These are phyloP conservation scores for Pachymerium ferrugineum DNA, from an alignment of 2,888 invertebrate species.

Conservation along the genomic window DNA sequence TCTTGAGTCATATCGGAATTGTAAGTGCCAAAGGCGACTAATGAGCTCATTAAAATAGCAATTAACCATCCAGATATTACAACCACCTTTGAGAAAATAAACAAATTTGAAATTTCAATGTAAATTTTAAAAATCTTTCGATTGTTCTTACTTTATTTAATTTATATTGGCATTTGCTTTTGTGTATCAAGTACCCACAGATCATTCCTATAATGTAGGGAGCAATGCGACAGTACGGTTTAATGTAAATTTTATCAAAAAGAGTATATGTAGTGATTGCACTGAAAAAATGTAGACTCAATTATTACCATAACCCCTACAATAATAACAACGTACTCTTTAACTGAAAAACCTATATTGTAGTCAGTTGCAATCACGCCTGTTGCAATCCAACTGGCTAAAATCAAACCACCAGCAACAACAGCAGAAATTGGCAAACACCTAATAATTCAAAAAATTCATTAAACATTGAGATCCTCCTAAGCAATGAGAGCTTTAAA, in stretches of 20 bases:
- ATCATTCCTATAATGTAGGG: constrained; percentile 73
- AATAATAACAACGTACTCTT: background rate
- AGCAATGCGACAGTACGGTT: constrained; percentile 75
- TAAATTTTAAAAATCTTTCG: background rate
- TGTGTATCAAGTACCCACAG: constrained; percentile 66
- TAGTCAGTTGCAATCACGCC: background rate
- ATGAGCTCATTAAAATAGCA: background rate
- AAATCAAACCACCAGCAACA: background rate
- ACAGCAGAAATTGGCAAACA: background rate
- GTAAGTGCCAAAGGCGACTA: background rate
- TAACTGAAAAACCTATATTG: background rate
- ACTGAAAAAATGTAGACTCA: too few relatives aligned
- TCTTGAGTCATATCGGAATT: background rate
- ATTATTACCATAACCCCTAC: background rate
- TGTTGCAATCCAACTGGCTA: background rate
- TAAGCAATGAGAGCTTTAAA: background rate
- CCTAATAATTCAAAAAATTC: background rate
- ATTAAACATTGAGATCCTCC: background rate
- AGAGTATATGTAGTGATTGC: too few relatives aligned
- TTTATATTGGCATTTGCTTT: constrained; percentile 60
- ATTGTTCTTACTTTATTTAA: constrained; percentile 49
- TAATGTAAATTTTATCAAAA: constrained; percentile 61
- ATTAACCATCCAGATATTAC: background rate
- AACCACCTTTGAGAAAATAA: background rate
- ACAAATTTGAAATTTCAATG: background rate